phyloP scores from a whole-genome alignment of 2,113 vertebrate species.

The Lampris incognitus region DNA sequence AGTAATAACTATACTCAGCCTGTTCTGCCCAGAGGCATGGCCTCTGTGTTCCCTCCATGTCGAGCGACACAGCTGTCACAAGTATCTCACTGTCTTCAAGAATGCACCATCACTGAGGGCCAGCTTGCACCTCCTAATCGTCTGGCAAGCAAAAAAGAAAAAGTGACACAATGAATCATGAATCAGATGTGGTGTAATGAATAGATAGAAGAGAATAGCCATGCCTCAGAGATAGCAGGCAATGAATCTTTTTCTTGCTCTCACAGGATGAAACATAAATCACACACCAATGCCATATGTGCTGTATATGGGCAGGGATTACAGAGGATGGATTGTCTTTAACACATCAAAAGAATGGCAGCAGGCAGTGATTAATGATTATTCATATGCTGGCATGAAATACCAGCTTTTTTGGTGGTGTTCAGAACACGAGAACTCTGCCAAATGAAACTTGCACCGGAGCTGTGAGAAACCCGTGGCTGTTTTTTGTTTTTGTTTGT shows the following conservation, averaged over 20 bases:
- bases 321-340: constrained; percentile 33
- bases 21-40: constrained; percentile 34
- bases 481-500: no score
- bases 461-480: no score
- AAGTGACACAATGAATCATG: constrained; percentile 53
- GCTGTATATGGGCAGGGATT: not conserved
- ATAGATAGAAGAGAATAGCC: constrained; percentile 55
- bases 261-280: constrained; percentile 29
- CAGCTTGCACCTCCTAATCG: constrained; percentile 70
- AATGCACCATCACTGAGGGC: constrained; percentile 58
- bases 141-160: constrained; percentile 46
- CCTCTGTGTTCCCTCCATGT: constrained; percentile 59
- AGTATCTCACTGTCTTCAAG: constrained; percentile 68
- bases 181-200: constrained; percentile 41
- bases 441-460: no score
- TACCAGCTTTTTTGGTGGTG: constrained; percentile 4
- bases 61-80: constrained; percentile 72
- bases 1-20: constrained; percentile 51
- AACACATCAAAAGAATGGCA: constrained; percentile 15
- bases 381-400: constrained; percentile 7
- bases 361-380: constrained; percentile 10
- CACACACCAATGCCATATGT: not conserved
- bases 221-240: constrained; percentile 7
- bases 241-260: constrained; percentile 24
- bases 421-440: no score